A percentile compares a stretch with the other conserved stretches of the same genome.
These are phyloP conservation scores for Xyrichtys novacula DNA, from an alignment of 2,797 vertebrate genomes.

Conservation along the genomic window DNA sequence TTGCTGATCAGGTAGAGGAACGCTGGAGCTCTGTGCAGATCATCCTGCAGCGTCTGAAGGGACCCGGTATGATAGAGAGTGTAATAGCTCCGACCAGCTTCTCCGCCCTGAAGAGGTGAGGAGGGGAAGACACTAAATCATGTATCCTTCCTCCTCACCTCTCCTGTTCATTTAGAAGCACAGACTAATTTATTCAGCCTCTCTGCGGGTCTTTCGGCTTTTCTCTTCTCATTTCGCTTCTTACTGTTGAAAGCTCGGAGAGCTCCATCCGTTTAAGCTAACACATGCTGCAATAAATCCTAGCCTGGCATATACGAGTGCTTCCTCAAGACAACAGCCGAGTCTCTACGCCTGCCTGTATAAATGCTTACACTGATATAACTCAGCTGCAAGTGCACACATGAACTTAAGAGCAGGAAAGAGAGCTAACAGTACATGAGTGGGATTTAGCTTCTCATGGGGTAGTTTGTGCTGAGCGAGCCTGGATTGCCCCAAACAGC, in stretches of 20 bases:
- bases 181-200: slow-evolving; percentile 67
- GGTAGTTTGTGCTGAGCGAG: slow-evolving; percentile 15
- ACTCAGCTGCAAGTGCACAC: slow-evolving; percentile 1
- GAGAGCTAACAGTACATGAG: slow-evolving; percentile 3
- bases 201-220: slow-evolving; percentile 58
- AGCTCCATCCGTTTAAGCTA: slow-evolving; percentile 66
- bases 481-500: slow-evolving; percentile 15
- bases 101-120: slow-evolving; percentile 58
- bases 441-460: slow-evolving; percentile 22
- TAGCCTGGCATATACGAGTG: slow-evolving; percentile 14
- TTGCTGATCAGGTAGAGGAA: slow-evolving; percentile 52
- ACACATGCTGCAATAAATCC: slow-evolving; percentile 61
- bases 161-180: slow-evolving; percentile 56
- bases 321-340: slow-evolving; percentile 9
- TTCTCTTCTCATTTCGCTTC: slow-evolving; percentile 60
- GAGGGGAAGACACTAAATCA: slow-evolving; percentile 65
- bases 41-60: slow-evolving; percentile 44
- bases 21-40: slow-evolving; percentile 19
- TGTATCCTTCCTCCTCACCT: slow-evolving; percentile 48
- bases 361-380: slow-evolving; percentile 23
- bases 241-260: slow-evolving; percentile 35
- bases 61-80: slow-evolving; percentile 45
- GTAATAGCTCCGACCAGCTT: slow-evolving; percentile 57
- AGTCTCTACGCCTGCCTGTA: slow-evolving; percentile 21
- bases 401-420: not conserved